A percentile compares a stretch with the other conserved stretches of the same genome.
Conservation (phyloP, 2,797 vertebrate genomes). For the Fratercula arctica region DNA sequence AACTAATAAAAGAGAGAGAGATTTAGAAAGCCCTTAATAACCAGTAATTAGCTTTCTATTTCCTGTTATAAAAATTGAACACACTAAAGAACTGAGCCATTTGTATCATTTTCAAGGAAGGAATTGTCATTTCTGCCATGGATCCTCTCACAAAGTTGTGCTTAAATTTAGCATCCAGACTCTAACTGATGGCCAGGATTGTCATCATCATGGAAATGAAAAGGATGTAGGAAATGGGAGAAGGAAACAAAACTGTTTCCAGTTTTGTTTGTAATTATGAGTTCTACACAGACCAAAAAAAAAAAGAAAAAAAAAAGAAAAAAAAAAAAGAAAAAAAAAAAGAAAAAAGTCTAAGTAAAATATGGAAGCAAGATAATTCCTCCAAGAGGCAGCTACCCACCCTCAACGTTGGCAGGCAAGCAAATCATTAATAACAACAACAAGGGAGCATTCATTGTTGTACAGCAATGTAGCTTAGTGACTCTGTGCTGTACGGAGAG, state of each 20-base stretch:
- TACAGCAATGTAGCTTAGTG: background rate
- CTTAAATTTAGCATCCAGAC: constrained; percentile 74
- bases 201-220: constrained; percentile 13
- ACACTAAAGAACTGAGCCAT: constrained; percentile 68
- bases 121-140: constrained; percentile 52
- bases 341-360: background rate
- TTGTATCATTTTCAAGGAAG: constrained; percentile 59
- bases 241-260: background rate
- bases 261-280: constrained; percentile 28
- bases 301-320: accelerated
- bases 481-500: background rate
- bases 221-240: constrained; percentile 44
- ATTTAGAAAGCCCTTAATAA: constrained; percentile 76
- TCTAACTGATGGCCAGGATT: background rate
- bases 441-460: constrained; percentile 42
- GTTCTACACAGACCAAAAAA: background rate
- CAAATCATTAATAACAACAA: constrained; percentile 61
- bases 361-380: background rate
- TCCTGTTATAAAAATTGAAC: constrained; percentile 79
- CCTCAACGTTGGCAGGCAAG: constrained; percentile 6
- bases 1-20: constrained; percentile 52
- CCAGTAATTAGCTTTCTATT: constrained; percentile 81
- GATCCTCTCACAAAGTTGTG: constrained; percentile 45
- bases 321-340: accelerated
- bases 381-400: background rate